Base-by-base conservation (phyloP, 2,113 vertebrate genomes). In the Melanostigma gelatinosum region DNA sequence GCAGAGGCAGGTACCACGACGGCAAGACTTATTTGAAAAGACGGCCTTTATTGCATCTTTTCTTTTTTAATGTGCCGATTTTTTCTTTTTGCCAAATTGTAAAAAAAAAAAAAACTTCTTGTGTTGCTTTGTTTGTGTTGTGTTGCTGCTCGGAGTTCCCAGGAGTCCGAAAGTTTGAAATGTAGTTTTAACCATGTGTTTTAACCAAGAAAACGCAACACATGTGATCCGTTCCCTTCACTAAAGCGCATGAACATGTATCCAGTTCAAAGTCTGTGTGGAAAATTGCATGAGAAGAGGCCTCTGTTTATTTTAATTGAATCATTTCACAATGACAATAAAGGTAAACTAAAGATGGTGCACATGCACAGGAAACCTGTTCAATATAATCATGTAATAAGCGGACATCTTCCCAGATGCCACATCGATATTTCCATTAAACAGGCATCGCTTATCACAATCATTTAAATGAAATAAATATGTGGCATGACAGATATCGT, bases 311-410 rank as follows among this genome's bases (percentile, higher is more conserved):
- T 81, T 81, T 54, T 34, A 34, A 81, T 69, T 8, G 4, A 36
- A 75, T 75, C 32, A 69, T 36, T 54, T 36, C 20, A 27, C 22
- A 62, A 38, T 46, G 36, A 10, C 27, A 48, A 9, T 27, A 15
- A 44, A 64, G 13, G 38, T 57, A 27, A 58, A 50, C 12, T 73
- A 32, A 46, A 72, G 32, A 40, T 16, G 7, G 20, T 15, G 27
- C 13, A 10, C 42, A 60, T 65, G 16, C 18, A 54, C n/a, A n/a
- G 55, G 15, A 18, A 57, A 40, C 42, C 61, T 34, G 42, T 54
- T 62, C 38, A 52, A 62, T 54, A 69, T 42, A 65, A 76, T 48
- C 50, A 71, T 58, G 57, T 44, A 66, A 72, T 46, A 73, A 73
- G 11, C 32, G 42, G 50, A 72, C 20, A 70, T 64, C 15, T 15